Percentiles rank a stretch among this genome's conserved stretches.
Conservation (phyloP, 2,888 invertebrate genomes). For the Aphrophora alni region DNA sequence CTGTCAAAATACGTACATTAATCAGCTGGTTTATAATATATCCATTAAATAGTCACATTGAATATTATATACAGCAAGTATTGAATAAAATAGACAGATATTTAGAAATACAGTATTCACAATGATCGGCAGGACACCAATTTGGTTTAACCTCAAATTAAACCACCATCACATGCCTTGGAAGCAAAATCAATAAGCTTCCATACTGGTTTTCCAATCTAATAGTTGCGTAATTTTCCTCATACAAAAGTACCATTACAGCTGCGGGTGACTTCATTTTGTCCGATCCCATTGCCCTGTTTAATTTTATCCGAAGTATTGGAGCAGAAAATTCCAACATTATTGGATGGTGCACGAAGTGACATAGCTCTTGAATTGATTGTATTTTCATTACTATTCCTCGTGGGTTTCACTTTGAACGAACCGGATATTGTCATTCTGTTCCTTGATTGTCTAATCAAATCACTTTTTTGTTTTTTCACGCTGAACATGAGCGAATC, state of each 20-base stretch:
- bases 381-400: constrained; percentile 14
- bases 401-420: constrained; percentile 42
- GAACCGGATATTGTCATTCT: constrained; percentile 48
- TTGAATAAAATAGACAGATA: not conserved
- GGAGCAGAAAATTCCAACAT: constrained; percentile 11
- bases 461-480: constrained; percentile 32
- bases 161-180: not conserved
- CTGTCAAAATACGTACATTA: not conserved
- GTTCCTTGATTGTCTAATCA: constrained; percentile 41
- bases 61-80: not conserved
- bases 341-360: constrained; percentile 41
- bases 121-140: not conserved
- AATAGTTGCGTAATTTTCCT: not conserved
- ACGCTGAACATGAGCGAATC: constrained; percentile 29
- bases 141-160: not conserved
- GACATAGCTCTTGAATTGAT: constrained; percentile 44
- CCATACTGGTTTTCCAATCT: not conserved
- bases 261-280: constrained; percentile 21
- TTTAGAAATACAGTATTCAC: not conserved
- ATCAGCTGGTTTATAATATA: not conserved
- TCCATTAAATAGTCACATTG: not conserved
- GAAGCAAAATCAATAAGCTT: not conserved
- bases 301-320: constrained; percentile 24
- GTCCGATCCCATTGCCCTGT: not conserved
- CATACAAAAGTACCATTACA: constrained; percentile 33